Conservation (phyloP, 2,113 vertebrate species). For the Andinoacara biseriatus region DNA sequence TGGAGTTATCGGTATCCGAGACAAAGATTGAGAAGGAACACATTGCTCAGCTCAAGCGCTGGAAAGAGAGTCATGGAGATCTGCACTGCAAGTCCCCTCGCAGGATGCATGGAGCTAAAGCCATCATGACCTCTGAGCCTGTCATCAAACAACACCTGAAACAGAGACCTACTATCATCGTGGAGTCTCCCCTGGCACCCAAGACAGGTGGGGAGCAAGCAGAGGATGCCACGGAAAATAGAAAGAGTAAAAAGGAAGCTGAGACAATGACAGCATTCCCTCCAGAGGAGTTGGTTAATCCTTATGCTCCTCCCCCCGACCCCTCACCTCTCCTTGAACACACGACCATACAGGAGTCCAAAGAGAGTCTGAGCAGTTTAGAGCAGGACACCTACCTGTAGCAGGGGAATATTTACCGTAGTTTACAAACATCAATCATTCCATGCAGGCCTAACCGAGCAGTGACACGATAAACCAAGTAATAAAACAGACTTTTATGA, state of each 20-base stretch:
- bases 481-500: neutral
- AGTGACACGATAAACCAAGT: neutral
- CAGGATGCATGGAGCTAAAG: constrained; percentile 93
- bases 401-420: constrained; percentile 29
- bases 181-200: constrained; percentile 64
- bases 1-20: constrained; percentile 88
- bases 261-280: neutral
- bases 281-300: neutral
- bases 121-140: constrained; percentile 90
- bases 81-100: constrained; percentile 87
- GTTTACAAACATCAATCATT: constrained; percentile 27
- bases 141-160: constrained; percentile 83
- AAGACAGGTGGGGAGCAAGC: neutral
- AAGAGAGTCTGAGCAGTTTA: constrained; percentile 88
- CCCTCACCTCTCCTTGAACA: constrained; percentile 67
- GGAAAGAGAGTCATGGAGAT: constrained; percentile 90
- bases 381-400: constrained; percentile 96
- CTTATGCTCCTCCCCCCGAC: constrained; percentile 17
- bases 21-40: constrained; percentile 95
- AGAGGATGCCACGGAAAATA: neutral
- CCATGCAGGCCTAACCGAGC: neutral
- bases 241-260: constrained; percentile 7
- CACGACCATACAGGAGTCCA: constrained; percentile 78
- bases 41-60: constrained; percentile 88
- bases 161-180: constrained; percentile 89